Evolutionary conservation across 2,888 invertebrate genomes (phyloP).

Genomic region (Drosophila atripex): DNA sequence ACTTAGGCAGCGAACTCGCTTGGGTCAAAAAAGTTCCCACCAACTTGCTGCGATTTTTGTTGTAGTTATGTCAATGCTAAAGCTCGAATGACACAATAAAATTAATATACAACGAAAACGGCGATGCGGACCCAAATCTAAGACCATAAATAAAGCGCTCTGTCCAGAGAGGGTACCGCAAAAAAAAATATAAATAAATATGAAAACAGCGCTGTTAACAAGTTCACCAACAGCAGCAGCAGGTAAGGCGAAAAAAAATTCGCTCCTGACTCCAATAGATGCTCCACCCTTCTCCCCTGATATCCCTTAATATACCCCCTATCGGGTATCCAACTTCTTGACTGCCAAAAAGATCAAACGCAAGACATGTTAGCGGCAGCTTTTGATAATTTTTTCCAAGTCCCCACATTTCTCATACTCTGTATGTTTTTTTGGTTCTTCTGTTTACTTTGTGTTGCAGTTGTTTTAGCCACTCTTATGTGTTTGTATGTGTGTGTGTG

Average conservation of each 20-base stretch:
- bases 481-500: slow-evolving; percentile 1
- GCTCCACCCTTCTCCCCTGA: slow-evolving; percentile 3
- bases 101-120: slow-evolving; percentile 72
- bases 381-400: slow-evolving; percentile 76
- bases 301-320: slow-evolving; percentile 24
- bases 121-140: slow-evolving; percentile 67
- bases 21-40: slow-evolving; percentile 60
- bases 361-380: slow-evolving; percentile 76
- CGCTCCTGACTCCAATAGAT: slow-evolving; percentile 24
- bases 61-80: slow-evolving; percentile 66
- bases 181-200: slow-evolving; percentile 56
- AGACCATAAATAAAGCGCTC: slow-evolving; percentile 66
- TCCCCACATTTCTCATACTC: slow-evolving; percentile 74
- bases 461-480: slow-evolving; percentile 21
- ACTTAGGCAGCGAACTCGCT: slow-evolving; percentile 65
- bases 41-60: slow-evolving; percentile 44
- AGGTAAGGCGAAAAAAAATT: slow-evolving; percentile 52
- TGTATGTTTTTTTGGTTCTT: slow-evolving; percentile 42
- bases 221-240: slow-evolving; percentile 67
- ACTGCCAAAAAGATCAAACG: slow-evolving; percentile 72
- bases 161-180: slow-evolving; percentile 54
- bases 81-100: slow-evolving; percentile 66
- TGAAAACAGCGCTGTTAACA: slow-evolving; percentile 72
- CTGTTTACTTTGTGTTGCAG: slow-evolving; percentile 26
- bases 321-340: slow-evolving; percentile 15